phyloP scores from a whole-genome alignment of 2,797 vertebrate species.

The Australoheros facetus region DNA sequence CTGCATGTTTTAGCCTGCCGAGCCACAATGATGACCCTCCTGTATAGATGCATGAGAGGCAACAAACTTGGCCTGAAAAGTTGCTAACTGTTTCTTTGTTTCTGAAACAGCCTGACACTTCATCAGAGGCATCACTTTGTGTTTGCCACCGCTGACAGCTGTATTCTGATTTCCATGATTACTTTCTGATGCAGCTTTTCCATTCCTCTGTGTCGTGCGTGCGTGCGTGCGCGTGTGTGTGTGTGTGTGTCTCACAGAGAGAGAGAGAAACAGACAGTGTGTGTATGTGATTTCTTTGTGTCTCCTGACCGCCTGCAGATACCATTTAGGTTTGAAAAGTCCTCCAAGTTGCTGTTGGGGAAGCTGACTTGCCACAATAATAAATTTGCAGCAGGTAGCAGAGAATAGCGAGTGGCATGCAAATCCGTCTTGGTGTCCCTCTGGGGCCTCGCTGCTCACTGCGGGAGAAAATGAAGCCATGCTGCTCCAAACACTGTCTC shows the following conservation, averaged over 20 bases:
- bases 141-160: constrained; percentile 69
- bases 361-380: constrained; percentile 82
- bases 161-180: constrained; percentile 78
- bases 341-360: constrained; percentile 80
- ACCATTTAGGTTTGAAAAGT: constrained; percentile 81
- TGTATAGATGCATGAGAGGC: constrained; percentile 24
- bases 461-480: constrained; percentile 78
- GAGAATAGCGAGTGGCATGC: constrained; percentile 82
- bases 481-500: constrained; percentile 75
- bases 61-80: constrained; percentile 67
- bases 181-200: constrained; percentile 71
- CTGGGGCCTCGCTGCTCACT: constrained; percentile 72
- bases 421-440: constrained; percentile 84
- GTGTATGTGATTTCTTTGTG: constrained; percentile 57
- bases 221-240: too few species aligned
- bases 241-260: too few species aligned
- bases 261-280: constrained; percentile 16
- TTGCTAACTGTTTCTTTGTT: constrained; percentile 49
- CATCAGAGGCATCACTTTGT: constrained; percentile 70
- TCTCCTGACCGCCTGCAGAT: constrained; percentile 75
- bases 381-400: constrained; percentile 82
- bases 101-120: constrained; percentile 61
- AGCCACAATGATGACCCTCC: constrained; percentile 28
- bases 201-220: constrained; percentile 21
- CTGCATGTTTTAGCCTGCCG: constrained; percentile 12